Conservation (phyloP, 2,888 invertebrate genomes). For the Drosophila hawaiiensis region DNA sequence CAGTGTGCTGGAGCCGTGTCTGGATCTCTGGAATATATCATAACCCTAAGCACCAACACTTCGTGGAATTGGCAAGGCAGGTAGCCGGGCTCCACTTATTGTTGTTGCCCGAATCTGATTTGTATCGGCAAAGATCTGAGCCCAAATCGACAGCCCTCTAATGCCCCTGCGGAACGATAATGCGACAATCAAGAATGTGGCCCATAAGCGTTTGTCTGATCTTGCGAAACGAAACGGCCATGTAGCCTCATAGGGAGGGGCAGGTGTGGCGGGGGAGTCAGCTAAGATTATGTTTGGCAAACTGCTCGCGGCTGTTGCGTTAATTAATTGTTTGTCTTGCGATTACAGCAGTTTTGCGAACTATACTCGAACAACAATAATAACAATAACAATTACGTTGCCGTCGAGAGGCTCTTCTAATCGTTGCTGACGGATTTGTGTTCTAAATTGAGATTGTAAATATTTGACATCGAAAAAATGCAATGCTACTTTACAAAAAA, state of each 20-base stretch:
- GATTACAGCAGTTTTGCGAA: conserved; percentile 56
- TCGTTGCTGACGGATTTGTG: conserved; percentile 15
- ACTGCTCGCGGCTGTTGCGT: conserved; percentile 44
- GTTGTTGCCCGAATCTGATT: conserved; percentile 52
- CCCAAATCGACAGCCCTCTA: conserved; percentile 34
- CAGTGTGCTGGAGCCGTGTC: conserved; percentile 14
- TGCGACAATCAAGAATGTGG: conserved; percentile 26
- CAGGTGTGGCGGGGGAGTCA: conserved; percentile 11
- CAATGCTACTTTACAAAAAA: not conserved
- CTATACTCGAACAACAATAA: conserved; percentile 6
- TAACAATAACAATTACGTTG: conserved; percentile 21
- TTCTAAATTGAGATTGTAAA: not conserved
- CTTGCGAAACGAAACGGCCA: conserved; percentile 30
- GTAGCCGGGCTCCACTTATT: conserved; percentile 60
- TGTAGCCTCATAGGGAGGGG: not conserved
- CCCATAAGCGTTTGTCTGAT: conserved; percentile 44
- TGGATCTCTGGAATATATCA: conserved; percentile 53
- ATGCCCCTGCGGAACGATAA: conserved; percentile 33
- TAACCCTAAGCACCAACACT: conserved; percentile 55
- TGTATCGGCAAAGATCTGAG: conserved; percentile 75
- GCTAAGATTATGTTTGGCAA: conserved; percentile 51
- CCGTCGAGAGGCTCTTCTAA: conserved; percentile 12
- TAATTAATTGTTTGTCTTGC: conserved; percentile 74
- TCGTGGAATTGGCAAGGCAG: conserved; percentile 66
- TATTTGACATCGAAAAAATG: not conserved